A percentile compares a stretch with the other conserved stretches of the same genome.
Evolutionary conservation across 2,888 invertebrate genomes (phyloP).

Genomic region (Apodemia duryi): DNA sequence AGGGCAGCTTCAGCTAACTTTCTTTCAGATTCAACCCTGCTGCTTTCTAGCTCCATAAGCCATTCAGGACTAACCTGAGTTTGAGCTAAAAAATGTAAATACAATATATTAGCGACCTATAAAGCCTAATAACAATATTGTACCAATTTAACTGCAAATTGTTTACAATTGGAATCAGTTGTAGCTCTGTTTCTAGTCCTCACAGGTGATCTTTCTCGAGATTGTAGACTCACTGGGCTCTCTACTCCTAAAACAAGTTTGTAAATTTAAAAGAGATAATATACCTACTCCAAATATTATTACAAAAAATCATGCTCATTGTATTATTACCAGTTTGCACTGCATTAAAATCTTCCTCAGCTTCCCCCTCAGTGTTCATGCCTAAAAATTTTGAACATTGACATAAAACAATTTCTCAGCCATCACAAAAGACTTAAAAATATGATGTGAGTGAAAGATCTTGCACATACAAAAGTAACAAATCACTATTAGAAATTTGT

Average conservation of each 20-base stretch:
- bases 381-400: too few relatives aligned
- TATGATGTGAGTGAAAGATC: too few relatives aligned
- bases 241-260: neutral
- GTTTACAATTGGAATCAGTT: neutral
- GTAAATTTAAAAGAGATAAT: too few relatives aligned
- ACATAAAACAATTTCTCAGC: too few relatives aligned
- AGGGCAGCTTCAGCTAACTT: slow-evolving; percentile 11
- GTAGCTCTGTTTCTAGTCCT: neutral
- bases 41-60: neutral
- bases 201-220: neutral
- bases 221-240: neutral
- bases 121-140: neutral
- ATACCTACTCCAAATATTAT: too few relatives aligned
- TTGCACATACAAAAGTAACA: too few relatives aligned
- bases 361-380: too few relatives aligned
- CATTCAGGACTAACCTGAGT: neutral
- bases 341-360: too few relatives aligned
- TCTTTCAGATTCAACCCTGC: neutral
- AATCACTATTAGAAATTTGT: too few relatives aligned
- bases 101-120: neutral
- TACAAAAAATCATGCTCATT: too few relatives aligned
- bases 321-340: too few relatives aligned
- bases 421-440: too few relatives aligned
- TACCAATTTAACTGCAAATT: neutral
- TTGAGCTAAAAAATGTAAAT: neutral